phyloP scores from a whole-genome alignment of 2,888 invertebrate species.

The Drosophila paramelanica region DNA sequence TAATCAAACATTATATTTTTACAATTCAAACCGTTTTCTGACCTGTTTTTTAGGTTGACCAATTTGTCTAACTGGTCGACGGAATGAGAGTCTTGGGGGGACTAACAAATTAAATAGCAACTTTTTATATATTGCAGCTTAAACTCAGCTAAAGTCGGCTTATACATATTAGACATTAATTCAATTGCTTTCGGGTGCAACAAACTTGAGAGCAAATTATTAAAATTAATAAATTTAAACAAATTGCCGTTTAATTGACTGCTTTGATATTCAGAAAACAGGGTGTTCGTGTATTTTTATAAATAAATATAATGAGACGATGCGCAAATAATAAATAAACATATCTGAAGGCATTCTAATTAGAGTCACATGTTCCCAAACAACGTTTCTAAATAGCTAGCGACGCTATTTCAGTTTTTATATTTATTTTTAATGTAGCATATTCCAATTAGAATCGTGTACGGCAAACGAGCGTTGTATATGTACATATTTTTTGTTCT shows the following conservation, averaged over 20 bases:
- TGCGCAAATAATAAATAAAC: background rate
- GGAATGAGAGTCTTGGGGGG: no score
- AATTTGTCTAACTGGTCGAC: slow-evolving; percentile 6
- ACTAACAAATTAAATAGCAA: slow-evolving; percentile 14
- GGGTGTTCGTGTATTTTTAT: slow-evolving; percentile 2
- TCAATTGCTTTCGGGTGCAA: slow-evolving; percentile 23
- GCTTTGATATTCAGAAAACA: slow-evolving; percentile 11
- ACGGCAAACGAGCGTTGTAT: background rate
- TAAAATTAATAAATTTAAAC: slow-evolving; percentile 46
- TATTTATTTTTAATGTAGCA: slow-evolving; percentile 2
- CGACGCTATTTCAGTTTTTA: slow-evolving; percentile 18
- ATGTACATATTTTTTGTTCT: background rate
- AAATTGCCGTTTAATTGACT: slow-evolving; percentile 45
- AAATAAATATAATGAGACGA: slow-evolving; percentile 20
- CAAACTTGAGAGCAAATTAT: slow-evolving; percentile 37
- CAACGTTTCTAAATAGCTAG: slow-evolving; percentile 24
- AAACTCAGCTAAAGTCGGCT: slow-evolving; percentile 13
- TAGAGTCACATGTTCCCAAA: background rate
- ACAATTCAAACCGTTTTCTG: slow-evolving; percentile 17
- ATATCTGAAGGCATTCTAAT: slow-evolving; percentile 3
- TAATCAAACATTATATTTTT: slow-evolving; percentile 21
- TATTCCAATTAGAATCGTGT: background rate
- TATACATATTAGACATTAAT: slow-evolving; percentile 4
- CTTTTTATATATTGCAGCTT: slow-evolving; percentile 12
- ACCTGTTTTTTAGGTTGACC: slow-evolving; percentile 31